Base-by-base conservation (phyloP, 2,113 vertebrate genomes). In the Lontra canadensis region DNA sequence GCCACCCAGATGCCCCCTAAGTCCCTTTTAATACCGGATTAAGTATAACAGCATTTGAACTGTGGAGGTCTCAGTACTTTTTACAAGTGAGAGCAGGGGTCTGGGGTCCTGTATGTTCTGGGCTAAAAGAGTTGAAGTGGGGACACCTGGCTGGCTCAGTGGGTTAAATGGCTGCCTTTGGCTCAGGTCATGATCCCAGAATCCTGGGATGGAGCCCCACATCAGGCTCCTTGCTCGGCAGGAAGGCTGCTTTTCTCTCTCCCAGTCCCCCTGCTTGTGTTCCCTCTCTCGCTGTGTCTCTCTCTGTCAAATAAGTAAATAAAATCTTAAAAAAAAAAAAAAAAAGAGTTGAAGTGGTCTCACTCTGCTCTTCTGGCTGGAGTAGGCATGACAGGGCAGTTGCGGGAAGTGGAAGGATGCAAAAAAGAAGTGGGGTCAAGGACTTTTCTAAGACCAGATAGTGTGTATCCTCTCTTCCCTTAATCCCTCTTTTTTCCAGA, bases 401-500 rank as follows among this genome's bases (percentile, higher is more conserved):
- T 47, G 9, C 17, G 10, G 3, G 3, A 25, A 3, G n/a, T 6
- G 23, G 14, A 14, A 52, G 21, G 42, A 34, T 23, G 9, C 18
- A 20, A 55, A 31, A n/a, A 49, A 52, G 18, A 29, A 17, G 42
- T 8, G 4, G 31, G 18, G 3, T 10, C 57, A 18, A 44, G 31
- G 44, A 8, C 55, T 85, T 67, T 49, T 29, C 7, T 36, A 89
- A 52, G 29, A 83, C 18, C 20, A 17, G 71, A 20, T 9, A 3
- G 7, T 31, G 3, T 26, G 39, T 9, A 15, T 49, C 26, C 15
- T 88, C 23, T 74, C 47, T 73, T 49, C 42, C 6, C 21, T 59
- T 20, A 6, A 44, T 36, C 23, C 25, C 44, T 95, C 21, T 95
- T 90, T 84, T 97, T 95, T 98, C 63, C 97, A 99, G 99, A 99